A percentile compares a stretch with the other conserved stretches of the same genome.
These are phyloP conservation scores for Drosophila watanabei DNA, from an alignment of 1,140 invertebrate species.

Conservation along the genomic window DNA sequence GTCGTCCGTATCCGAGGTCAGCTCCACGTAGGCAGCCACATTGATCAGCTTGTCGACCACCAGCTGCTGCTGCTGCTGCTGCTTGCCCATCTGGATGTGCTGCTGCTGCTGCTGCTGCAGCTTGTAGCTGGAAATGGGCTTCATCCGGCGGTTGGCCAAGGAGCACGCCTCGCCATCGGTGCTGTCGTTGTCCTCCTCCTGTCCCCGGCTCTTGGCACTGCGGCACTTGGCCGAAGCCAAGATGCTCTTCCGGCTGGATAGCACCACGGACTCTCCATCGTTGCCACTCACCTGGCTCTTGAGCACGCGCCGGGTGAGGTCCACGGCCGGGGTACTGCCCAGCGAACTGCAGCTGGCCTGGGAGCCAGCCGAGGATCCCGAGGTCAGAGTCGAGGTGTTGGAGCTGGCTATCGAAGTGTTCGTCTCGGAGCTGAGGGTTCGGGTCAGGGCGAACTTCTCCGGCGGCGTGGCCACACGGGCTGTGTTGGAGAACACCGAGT, in stretches of 20 bases:
- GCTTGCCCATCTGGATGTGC: constrained; percentile 47
- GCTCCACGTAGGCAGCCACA: constrained; percentile 84
- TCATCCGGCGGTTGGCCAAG: constrained; percentile 67
- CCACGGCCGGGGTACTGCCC: constrained; percentile 87
- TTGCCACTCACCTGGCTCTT: constrained; percentile 85
- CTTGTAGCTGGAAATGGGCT: constrained; percentile 79
- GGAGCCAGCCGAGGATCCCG: constrained; percentile 87
- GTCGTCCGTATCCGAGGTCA: constrained; percentile 84
- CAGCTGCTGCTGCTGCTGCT: constrained; percentile 73
- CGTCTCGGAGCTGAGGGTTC: constrained; percentile 88
- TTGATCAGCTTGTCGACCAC: constrained; percentile 85
- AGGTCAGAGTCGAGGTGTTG: constrained; percentile 89
- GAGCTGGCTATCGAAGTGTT: constrained; percentile 88
- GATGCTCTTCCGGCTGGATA: constrained; percentile 93
- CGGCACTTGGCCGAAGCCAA: constrained; percentile 94
- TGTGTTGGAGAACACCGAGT: constrained; percentile 92
- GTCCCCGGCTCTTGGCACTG: constrained; percentile 87
- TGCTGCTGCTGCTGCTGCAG: constrained; percentile 53
- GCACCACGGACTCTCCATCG: constrained; percentile 87
- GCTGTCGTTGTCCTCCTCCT: constrained; percentile 81
- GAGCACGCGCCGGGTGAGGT: constrained; percentile 88
- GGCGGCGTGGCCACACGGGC: constrained; percentile 86
- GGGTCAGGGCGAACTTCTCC: constrained; percentile 86
- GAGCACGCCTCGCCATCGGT: constrained; percentile 82
- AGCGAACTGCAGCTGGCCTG: constrained; percentile 89